phyloP scores from a whole-genome alignment of 2,888 invertebrate species.

The Polydrusus tereticollis region DNA sequence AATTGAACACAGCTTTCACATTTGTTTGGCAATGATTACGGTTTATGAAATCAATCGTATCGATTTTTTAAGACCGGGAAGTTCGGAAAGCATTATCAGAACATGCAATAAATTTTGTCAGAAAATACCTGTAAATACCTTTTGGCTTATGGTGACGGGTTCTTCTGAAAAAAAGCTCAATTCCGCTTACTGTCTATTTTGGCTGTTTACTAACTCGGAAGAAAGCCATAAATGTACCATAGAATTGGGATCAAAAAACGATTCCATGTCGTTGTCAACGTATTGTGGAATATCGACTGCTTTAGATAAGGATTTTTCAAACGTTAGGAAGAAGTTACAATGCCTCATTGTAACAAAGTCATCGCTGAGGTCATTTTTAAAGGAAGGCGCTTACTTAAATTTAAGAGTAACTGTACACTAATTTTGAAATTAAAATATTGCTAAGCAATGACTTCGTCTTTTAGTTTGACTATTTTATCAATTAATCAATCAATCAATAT shows the following conservation, averaged over 20 bases:
- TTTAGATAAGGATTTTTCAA: constrained; percentile 55
- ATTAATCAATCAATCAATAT: too few relatives aligned
- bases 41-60: constrained; percentile 59
- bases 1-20: constrained; percentile 56
- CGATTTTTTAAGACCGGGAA: constrained; percentile 53
- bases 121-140: constrained; percentile 59
- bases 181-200: constrained; percentile 58
- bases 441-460: constrained; percentile 52
- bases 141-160: constrained; percentile 64
- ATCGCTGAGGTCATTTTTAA: constrained; percentile 58
- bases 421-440: constrained; percentile 37
- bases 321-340: constrained; percentile 57
- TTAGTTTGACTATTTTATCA: too few relatives aligned
- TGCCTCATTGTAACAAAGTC: constrained; percentile 60
- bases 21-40: constrained; percentile 61
- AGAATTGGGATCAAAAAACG: constrained; percentile 60
- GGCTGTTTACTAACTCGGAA: constrained; percentile 62
- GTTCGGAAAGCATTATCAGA: constrained; percentile 57
- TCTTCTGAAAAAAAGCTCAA: constrained; percentile 55
- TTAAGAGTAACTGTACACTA: constrained; percentile 61
- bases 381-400: constrained; percentile 60
- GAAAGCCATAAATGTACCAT: constrained; percentile 60
- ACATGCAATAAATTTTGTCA: constrained; percentile 58
- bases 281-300: constrained; percentile 59
- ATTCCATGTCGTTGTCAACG: constrained; percentile 59